Conservation (phyloP, 2,797 vertebrate genomes). For the Lateolabrax maculatus region DNA sequence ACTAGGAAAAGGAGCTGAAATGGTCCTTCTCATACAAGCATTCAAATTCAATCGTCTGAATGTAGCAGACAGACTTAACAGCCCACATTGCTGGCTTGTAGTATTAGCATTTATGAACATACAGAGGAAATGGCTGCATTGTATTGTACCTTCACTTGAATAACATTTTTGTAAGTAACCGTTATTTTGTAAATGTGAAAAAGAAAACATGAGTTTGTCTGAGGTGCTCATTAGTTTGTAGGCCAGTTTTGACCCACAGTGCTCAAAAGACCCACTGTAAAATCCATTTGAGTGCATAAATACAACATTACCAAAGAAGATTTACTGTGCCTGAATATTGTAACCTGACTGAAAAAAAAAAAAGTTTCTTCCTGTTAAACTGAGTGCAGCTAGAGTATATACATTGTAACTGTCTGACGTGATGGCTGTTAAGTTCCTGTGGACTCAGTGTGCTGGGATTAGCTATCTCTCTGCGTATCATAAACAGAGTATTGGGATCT, state of each 20-base stretch:
- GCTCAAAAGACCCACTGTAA: neutral
- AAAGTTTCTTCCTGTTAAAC: conserved; percentile 54
- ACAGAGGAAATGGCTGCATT: neutral
- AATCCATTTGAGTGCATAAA: conserved; percentile 1
- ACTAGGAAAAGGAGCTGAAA: conserved; percentile 31
- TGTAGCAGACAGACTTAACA: conserved; percentile 10
- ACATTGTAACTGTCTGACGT: conserved; percentile 56
- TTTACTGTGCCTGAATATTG: conserved; percentile 36
- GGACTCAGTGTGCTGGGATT: conserved; percentile 59
- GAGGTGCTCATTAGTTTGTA: neutral
- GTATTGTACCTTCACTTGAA: neutral
- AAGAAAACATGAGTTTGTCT: neutral
- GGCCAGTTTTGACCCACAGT: neutral
- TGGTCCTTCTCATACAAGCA: neutral
- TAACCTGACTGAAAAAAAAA: conserved; percentile 31
- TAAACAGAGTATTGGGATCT: conserved; percentile 69
- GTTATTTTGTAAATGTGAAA: neutral
- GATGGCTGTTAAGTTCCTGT: conserved; percentile 58
- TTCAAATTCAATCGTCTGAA: conserved; percentile 5
- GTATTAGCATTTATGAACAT: neutral
- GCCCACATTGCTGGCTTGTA: neutral
- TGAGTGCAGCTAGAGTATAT: conserved; percentile 54
- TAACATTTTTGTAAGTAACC: neutral
- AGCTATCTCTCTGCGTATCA: conserved; percentile 56
- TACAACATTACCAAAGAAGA: conserved; percentile 14